Conservation (phyloP, 2,113 vertebrate genomes). For the Cephalopterus ornatus region DNA sequence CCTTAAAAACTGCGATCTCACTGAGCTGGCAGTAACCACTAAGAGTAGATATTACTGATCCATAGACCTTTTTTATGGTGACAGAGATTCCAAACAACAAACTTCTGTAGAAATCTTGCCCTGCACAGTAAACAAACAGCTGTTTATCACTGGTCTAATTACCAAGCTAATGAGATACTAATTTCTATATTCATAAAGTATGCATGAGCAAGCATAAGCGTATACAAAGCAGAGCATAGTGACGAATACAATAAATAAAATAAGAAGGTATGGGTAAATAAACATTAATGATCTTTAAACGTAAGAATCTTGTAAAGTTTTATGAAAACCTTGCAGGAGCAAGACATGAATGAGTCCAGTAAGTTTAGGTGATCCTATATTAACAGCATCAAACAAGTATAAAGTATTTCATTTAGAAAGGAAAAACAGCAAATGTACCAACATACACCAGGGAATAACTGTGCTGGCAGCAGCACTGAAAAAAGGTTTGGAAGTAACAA, state of each 20-base stretch:
- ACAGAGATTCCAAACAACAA: slow-evolving; percentile 42
- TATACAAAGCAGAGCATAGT: slow-evolving; percentile 80
- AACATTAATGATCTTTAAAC: slow-evolving; percentile 72
- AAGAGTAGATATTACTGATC: slow-evolving; percentile 29
- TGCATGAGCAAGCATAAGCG: slow-evolving; percentile 80
- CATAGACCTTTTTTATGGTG: not conserved
- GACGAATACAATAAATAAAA: slow-evolving; percentile 88
- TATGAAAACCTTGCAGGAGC: not conserved
- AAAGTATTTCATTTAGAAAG: not conserved
- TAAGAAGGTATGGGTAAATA: slow-evolving; percentile 78
- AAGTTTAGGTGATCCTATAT: not conserved
- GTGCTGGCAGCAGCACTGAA: not conserved
- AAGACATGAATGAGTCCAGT: not conserved
- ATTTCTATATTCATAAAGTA: slow-evolving; percentile 88
- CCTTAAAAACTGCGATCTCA: slow-evolving; percentile 32
- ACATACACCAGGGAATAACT: not conserved
- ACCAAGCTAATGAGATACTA: slow-evolving; percentile 91
- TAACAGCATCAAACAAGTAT: not conserved
- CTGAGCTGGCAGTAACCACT: slow-evolving; percentile 49
- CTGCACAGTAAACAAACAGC: slow-evolving; percentile 81
- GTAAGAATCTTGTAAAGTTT: not conserved
- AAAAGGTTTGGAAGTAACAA: not conserved
- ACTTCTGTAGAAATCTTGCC: slow-evolving; percentile 71
- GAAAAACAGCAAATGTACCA: not conserved
- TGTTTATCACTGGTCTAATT: slow-evolving; percentile 92